These are phyloP conservation scores for Philereme transversata DNA, from an alignment of 2,888 invertebrate species.

Conservation along the genomic window DNA sequence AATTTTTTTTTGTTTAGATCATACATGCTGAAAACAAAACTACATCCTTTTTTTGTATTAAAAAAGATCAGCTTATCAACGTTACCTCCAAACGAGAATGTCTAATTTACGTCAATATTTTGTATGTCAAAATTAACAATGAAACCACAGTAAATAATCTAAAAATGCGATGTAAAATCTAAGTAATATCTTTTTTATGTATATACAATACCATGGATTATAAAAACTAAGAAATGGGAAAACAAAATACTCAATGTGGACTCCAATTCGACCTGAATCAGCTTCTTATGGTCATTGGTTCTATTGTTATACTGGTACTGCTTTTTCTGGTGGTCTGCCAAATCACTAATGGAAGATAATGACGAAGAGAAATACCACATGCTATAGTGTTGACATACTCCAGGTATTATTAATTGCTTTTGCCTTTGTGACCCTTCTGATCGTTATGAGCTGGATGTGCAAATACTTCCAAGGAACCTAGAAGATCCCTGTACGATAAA, in stretches of 20 bases:
- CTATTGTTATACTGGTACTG: slow-evolving; percentile 62
- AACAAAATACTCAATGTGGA: slow-evolving; percentile 35
- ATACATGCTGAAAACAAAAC: no score
- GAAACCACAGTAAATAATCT: slow-evolving; percentile 12
- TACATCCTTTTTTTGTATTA: no score
- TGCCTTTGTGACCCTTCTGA: slow-evolving; percentile 60
- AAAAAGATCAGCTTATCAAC: not conserved
- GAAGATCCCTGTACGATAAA: not conserved
- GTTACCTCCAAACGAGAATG: slow-evolving; percentile 2
- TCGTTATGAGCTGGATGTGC: slow-evolving; percentile 70
- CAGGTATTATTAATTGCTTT: slow-evolving; percentile 62
- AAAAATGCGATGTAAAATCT: slow-evolving; percentile 14
- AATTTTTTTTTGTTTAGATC: no score
- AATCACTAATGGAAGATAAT: slow-evolving; percentile 58
- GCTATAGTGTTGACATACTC: slow-evolving; percentile 55
- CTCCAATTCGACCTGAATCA: slow-evolving; percentile 64
- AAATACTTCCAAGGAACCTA: slow-evolving; percentile 58
- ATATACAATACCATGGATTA: slow-evolving; percentile 38
- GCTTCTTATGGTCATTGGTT: slow-evolving; percentile 64
- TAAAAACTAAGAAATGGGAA: slow-evolving; percentile 43
- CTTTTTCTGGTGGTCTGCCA: slow-evolving; percentile 67
- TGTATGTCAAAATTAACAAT: not conserved
- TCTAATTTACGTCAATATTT: not conserved
- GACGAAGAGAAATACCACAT: slow-evolving; percentile 36
- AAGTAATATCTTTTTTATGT: slow-evolving; percentile 1